Evolutionary conservation across 2,888 invertebrate species (phyloP).

Genomic region (Crioceris asparagi): DNA sequence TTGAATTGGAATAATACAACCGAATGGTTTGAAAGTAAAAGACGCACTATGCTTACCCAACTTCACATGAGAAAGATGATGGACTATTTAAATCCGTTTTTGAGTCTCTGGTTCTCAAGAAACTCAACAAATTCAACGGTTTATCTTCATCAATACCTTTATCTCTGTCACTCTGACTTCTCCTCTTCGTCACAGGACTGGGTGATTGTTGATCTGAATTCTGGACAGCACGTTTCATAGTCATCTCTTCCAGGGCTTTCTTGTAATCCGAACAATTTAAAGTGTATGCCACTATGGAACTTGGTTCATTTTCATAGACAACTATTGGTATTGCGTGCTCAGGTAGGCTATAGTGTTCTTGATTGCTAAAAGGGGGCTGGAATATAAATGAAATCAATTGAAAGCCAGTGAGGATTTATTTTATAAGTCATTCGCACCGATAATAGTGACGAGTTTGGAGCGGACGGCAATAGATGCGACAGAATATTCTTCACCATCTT

Average conservation of each 20-base stretch:
- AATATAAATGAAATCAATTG: conserved; percentile 36
- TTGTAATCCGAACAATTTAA: conserved; percentile 64
- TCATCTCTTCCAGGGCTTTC: conserved; percentile 44
- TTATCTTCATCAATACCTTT: conserved; percentile 33
- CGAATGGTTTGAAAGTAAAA: too few relatives aligned
- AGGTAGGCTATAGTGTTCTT: conserved; percentile 62
- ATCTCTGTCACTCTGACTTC: conserved; percentile 38
- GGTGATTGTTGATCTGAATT: conserved; percentile 33
- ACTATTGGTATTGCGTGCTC: conserved; percentile 52
- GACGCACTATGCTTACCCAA: too few relatives aligned
- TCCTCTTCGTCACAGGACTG: conserved; percentile 42
- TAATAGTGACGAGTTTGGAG: conserved; percentile 36
- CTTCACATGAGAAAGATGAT: too few relatives aligned
- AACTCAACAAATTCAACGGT: conserved; percentile 32
- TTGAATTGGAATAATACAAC: too few relatives aligned
- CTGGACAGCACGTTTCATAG: conserved; percentile 19
- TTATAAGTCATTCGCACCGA: conserved; percentile 29
- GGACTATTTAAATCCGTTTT: conserved; percentile 17
- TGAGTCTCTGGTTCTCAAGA: conserved; percentile 32
- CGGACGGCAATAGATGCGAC: conserved; percentile 54
- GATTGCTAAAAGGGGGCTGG: conserved; percentile 48
- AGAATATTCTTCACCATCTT: conserved; percentile 56
- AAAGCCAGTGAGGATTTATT: too few relatives aligned
- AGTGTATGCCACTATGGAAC: conserved; percentile 77
- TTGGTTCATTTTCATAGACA: conserved; percentile 70